phyloP scores from a whole-genome alignment of 2,113 vertebrate species.

The Odontophorus gujanensis region DNA sequence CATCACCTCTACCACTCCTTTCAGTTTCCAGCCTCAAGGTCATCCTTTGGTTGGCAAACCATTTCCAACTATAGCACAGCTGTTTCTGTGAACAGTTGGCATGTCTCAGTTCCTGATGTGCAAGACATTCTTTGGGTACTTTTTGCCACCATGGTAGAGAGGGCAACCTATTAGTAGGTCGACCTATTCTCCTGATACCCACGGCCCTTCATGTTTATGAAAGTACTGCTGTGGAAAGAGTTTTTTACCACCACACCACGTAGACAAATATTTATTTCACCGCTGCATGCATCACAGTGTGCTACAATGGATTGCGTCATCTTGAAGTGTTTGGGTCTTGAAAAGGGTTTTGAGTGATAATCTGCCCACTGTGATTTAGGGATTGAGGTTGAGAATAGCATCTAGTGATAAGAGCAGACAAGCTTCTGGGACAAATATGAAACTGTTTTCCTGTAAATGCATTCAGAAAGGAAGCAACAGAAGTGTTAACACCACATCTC shows the following conservation, averaged over 20 bases:
- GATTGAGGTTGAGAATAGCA: not conserved
- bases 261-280: not conserved
- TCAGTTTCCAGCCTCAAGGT: not conserved
- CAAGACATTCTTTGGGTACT: not conserved
- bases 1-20: not conserved
- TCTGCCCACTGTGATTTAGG: not conserved
- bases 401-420: not conserved
- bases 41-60: not conserved
- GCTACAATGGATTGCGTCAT: not conserved
- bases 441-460: not conserved
- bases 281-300: too few relatives aligned
- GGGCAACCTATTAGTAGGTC: not conserved
- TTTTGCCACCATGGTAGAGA: not conserved
- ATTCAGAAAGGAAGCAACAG: not conserved
- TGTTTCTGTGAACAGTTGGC: not conserved
- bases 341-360: not conserved
- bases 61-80: not conserved
- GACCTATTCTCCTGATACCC: not conserved
- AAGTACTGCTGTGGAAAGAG: not conserved
- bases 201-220: not conserved
- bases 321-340: not conserved
- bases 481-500: fast-evolving
- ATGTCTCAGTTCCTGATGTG: not conserved
- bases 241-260: not conserved
- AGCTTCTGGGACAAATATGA: not conserved